These are phyloP conservation scores for Rhizoglyphus robini DNA, from an alignment of 1,140 invertebrate species.

Conservation along the genomic window DNA sequence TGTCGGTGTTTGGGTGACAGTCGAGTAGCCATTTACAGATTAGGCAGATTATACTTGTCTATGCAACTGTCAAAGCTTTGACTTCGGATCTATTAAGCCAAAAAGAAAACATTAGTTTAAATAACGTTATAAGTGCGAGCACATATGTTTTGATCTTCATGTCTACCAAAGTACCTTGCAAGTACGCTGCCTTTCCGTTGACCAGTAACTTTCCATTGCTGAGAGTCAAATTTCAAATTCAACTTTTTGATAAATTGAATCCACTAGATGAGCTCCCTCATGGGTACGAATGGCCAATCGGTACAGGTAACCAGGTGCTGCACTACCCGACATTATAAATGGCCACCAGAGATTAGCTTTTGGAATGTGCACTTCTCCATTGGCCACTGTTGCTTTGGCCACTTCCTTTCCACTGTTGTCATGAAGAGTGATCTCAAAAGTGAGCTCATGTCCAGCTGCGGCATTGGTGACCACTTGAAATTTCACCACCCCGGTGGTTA, in stretches of 20 bases:
- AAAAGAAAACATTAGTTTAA: not conserved
- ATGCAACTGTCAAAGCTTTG: too few species aligned
- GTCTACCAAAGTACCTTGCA: conserved; percentile 85
- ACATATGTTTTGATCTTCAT: conserved; percentile 65
- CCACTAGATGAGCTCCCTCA: conserved; percentile 32
- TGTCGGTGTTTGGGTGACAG: too few species aligned
- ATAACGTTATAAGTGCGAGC: conserved; percentile 78
- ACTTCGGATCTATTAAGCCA: too few species aligned
- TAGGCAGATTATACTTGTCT: too few species aligned
- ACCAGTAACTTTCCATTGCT: conserved; percentile 54
- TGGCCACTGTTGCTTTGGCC: conserved; percentile 34
- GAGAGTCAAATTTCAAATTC: conserved; percentile 60
- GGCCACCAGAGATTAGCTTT: conserved; percentile 83
- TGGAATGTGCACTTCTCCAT: conserved; percentile 45
- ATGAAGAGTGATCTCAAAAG: conserved; percentile 25
- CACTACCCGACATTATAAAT: conserved; percentile 42
- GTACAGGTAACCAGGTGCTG: too few species aligned
- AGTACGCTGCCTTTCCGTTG: conserved; percentile 70
- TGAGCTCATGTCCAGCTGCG: not conserved
- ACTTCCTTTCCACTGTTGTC: conserved; percentile 38
- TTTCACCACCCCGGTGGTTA: not conserved
- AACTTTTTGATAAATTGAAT: conserved; percentile 68
- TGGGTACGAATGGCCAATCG: too few species aligned
- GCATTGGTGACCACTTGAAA: not conserved
- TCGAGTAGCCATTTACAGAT: too few species aligned